Evolutionary conservation across 2,888 invertebrate species (phyloP), one percentile per base, ranked within the genome.

Genomic region (Xanthia icteritia): DNA sequence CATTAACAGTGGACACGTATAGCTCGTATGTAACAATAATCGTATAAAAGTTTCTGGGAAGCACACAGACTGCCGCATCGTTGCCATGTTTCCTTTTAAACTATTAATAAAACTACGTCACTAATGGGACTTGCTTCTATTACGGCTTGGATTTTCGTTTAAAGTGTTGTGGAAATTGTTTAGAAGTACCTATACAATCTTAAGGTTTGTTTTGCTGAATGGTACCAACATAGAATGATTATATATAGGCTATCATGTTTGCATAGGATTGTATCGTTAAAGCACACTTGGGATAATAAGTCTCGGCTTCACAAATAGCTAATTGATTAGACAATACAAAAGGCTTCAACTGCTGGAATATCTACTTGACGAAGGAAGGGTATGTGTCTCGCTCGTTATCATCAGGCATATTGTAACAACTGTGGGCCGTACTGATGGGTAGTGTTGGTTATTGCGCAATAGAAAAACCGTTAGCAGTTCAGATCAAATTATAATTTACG

Each of bases 21-120:
- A 45, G 45, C 64, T 68, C 83, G 83, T 84, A 76, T 60, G 79
- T 84, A 86, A 83, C 84, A 86, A 84, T 84, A 79, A 83, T 45
- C 64, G 79, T 76, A 54, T 58, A 82, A 76, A n/a, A 74, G 66
- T 64, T 77, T 75, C 83, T 78, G 9, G 39, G 74, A 82, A 84
- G 70, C 42, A 27, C 42, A 71, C 60, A 58, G 64, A 74, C 17
- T n/a, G 39, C 74, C 54, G 71, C 72, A 76, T 51, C 61, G 75
- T 45, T 56, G 27, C 39, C 42, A 56, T 73, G 86, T 64, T 82
- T 76, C 71, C 73, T 84, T 76, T 60, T 75, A 82, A 78, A 73
- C 73, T 76, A 66, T 82, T 78, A 82, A 78, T 86, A 76, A 68
- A 77, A 61, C 20, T 36, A 69, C 75, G 61, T 60, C 31, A 60